These are phyloP conservation scores for Scrobipalpa costella DNA, from an alignment of 2,888 invertebrate species.

Conservation along the genomic window DNA sequence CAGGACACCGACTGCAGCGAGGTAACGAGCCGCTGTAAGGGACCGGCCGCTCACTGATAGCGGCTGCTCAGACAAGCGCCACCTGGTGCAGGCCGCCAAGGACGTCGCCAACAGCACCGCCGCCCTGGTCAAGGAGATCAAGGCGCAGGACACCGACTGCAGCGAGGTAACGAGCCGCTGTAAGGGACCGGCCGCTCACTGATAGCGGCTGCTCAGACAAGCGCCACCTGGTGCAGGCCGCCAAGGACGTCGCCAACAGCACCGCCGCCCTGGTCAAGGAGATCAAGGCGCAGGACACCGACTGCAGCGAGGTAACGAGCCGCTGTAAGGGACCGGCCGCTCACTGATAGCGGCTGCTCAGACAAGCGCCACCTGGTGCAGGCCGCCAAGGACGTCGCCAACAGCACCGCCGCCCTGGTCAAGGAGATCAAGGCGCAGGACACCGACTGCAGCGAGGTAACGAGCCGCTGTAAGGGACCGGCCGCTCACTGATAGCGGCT, in stretches of 20 bases:
- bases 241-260: constrained; percentile 97
- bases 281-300: constrained; percentile 93
- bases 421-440: too few relatives aligned
- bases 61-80: neutral
- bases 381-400: too few relatives aligned
- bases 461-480: constrained; percentile 88
- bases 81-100: constrained; percentile 94
- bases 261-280: constrained; percentile 97
- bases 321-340: too few relatives aligned
- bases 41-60: neutral
- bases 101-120: constrained; percentile 98
- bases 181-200: constrained; percentile 92
- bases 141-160: constrained; percentile 92
- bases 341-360: too few relatives aligned
- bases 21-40: constrained; percentile 43
- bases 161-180: constrained; percentile 74
- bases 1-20: constrained; percentile 92
- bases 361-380: too few relatives aligned
- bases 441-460: too few relatives aligned
- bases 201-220: constrained; percentile 96
- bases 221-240: constrained; percentile 97
- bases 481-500: constrained; percentile 92
- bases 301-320: constrained; percentile 84
- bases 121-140: constrained; percentile 96
- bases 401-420: too few relatives aligned